Percentiles rank a stretch among this genome's conserved stretches.
Evolutionary conservation across 2,113 vertebrate species (phyloP).

Genomic region (Corapipo altera): DNA sequence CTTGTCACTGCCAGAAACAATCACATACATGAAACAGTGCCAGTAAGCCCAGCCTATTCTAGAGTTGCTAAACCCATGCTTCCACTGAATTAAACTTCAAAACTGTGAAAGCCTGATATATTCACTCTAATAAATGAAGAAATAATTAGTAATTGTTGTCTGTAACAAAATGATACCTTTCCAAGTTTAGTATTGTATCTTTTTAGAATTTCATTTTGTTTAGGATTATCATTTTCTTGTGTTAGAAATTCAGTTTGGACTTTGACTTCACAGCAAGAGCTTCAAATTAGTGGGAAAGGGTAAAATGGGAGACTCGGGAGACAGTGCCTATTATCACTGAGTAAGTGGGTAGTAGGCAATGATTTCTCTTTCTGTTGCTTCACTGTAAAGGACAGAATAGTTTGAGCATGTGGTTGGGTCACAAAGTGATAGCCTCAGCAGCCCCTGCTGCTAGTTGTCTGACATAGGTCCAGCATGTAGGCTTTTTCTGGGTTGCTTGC

Average conservation of each 20-base stretch:
- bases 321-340: neutral
- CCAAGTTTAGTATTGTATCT: neutral
- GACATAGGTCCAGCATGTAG: neutral
- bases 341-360: neutral
- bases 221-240: neutral
- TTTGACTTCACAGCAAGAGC: neutral
- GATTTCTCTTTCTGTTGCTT: neutral
- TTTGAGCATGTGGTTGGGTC: neutral
- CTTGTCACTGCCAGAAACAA: neutral
- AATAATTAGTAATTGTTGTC: neutral
- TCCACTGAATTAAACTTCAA: neutral
- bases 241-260: neutral
- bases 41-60: neutral
- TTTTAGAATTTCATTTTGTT: neutral
- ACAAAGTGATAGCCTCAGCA: neutral
- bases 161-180: neutral
- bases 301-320: neutral
- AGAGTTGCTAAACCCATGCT: neutral
- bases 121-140: neutral
- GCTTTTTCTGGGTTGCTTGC: neutral
- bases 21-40: rapidly evolving
- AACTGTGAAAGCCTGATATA: neutral
- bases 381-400: neutral
- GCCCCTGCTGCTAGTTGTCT: neutral
- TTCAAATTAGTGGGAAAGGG: neutral